Percentiles rank a stretch among this genome's conserved stretches.
phyloP scores from a whole-genome alignment of 2,113 vertebrate genomes.

The Piaya cayana region DNA sequence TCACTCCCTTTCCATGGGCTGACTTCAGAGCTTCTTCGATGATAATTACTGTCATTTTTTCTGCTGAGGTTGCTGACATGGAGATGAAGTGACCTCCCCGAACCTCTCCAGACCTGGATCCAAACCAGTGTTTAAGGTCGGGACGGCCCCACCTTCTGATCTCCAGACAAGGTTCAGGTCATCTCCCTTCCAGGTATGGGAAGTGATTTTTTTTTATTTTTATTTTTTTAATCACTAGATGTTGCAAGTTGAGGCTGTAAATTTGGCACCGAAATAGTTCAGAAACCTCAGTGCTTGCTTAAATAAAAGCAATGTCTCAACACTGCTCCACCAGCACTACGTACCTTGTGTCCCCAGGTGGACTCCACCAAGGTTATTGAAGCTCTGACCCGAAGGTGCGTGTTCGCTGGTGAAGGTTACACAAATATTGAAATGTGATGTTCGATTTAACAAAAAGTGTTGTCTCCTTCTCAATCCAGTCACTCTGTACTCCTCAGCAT shows the following conservation, averaged over 20 bases:
- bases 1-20: slow-evolving; percentile 21
- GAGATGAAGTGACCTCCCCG: not conserved
- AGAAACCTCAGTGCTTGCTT: not conserved
- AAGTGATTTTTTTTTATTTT: slow-evolving; percentile 1
- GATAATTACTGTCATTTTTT: slow-evolving; percentile 15
- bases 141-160: not conserved
- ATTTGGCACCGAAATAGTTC: not conserved
- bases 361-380: not conserved
- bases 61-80: slow-evolving; percentile 6
- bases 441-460: not conserved
- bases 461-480: not conserved
- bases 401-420: not conserved
- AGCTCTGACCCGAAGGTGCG: not conserved
- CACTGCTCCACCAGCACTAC: not conserved
- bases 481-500: not conserved
- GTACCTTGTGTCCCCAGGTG: not conserved
- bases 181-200: not conserved
- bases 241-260: not conserved
- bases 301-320: not conserved
- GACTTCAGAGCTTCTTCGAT: not conserved
- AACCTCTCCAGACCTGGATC: not conserved
- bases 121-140: not conserved
- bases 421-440: not conserved
- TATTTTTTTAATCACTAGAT: not conserved
- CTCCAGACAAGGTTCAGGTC: not conserved